Percentiles rank a stretch among this genome's conserved stretches.
phyloP scores from a whole-genome alignment of 2,113 vertebrate genomes.

The Corapipo altera region DNA sequence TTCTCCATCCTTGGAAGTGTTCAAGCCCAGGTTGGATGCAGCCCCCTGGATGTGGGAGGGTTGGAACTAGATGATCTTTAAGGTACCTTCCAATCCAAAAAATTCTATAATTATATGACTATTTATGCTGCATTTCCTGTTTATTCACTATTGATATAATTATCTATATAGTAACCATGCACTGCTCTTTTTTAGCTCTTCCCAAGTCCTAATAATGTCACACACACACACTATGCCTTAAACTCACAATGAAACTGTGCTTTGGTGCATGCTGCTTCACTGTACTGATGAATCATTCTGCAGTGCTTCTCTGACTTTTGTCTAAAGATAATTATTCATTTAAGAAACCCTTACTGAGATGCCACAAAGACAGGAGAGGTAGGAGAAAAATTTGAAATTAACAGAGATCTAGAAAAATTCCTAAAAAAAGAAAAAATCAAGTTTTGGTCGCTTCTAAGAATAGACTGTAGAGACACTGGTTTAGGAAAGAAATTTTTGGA shows the following conservation, averaged over 20 bases:
- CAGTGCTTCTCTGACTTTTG: not conserved
- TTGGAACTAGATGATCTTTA: not conserved
- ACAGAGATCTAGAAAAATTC: not conserved
- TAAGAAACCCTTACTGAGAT: not conserved
- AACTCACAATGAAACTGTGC: not conserved
- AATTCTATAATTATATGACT: not conserved
- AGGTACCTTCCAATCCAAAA: not conserved
- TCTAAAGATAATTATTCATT: not conserved
- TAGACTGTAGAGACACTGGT: fast-evolving
- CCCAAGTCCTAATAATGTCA: not conserved
- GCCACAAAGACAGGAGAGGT: not conserved
- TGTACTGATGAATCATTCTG: not conserved
- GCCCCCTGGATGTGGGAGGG: not conserved
- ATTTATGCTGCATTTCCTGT: not conserved
- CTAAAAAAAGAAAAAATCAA: no score
- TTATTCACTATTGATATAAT: not conserved
- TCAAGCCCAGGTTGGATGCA: not conserved
- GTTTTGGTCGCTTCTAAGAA: not conserved
- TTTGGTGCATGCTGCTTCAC: not conserved
- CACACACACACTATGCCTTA: not conserved
- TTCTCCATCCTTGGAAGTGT: not conserved
- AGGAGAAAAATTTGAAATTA: not conserved
- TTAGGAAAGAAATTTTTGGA: not conserved
- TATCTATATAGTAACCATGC: not conserved
- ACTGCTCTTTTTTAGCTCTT: not conserved